These are phyloP conservation scores for Lepidochitona cinerea DNA, from an alignment of 2,888 invertebrate genomes.

Conservation along the genomic window DNA sequence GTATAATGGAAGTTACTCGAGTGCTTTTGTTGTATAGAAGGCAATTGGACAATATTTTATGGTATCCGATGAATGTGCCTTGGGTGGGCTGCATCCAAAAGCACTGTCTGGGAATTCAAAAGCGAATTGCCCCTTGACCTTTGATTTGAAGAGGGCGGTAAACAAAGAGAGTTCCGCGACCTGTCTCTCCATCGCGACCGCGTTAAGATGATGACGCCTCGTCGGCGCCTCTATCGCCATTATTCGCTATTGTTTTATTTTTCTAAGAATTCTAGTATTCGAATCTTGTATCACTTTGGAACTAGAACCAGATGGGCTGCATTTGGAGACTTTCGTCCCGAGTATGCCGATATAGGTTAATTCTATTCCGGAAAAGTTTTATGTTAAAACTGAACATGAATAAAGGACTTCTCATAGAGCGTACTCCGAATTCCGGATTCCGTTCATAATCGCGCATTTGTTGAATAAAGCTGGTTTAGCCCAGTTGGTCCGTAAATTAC, in stretches of 20 bases:
- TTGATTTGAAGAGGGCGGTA: not conserved
- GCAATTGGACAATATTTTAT: too few species aligned
- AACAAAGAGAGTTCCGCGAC: not conserved
- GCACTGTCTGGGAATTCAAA: not conserved
- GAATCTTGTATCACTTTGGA: not conserved
- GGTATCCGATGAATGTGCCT: too few species aligned
- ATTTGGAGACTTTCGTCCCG: too few species aligned
- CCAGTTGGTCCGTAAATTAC: too few species aligned
- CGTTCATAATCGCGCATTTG: too few species aligned
- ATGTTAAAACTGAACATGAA: too few species aligned
- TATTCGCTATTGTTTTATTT: slow-evolving; percentile 6
- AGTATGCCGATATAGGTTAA: not conserved
- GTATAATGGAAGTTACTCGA: too few species aligned
- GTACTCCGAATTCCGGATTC: too few species aligned
- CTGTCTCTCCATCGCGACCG: too few species aligned
- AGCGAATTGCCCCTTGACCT: not conserved
- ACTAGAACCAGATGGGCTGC: not conserved
- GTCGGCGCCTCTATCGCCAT: not conserved
- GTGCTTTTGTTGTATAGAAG: too few species aligned
- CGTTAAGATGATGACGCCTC: not conserved
- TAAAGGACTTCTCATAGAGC: too few species aligned
- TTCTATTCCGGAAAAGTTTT: not conserved
- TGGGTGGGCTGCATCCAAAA: not conserved
- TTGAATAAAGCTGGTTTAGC: too few species aligned
- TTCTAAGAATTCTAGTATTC: not conserved